These are phyloP conservation scores for Carapus acus DNA, from an alignment of 2,797 vertebrate genomes.

Conservation along the genomic window DNA sequence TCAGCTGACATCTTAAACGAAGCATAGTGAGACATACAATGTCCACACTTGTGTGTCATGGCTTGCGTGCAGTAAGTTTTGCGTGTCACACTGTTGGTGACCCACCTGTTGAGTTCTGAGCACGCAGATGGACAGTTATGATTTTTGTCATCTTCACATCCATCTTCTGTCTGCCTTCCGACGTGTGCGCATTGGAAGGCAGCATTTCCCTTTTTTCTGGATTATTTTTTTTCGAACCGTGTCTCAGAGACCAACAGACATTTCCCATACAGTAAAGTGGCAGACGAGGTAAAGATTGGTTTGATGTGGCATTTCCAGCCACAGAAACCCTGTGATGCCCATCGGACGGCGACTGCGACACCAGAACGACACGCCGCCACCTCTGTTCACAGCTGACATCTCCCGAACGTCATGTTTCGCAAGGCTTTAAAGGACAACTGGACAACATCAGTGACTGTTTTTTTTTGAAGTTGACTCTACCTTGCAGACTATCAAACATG, in stretches of 20 bases:
- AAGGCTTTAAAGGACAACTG: no score
- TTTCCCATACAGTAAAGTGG: neutral
- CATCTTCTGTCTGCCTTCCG: neutral
- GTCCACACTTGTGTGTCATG: constrained; percentile 1
- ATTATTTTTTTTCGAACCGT: constrained; percentile 18
- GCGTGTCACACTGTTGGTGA: constrained; percentile 1
- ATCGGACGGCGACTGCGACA: constrained; percentile 1
- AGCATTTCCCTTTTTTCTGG: constrained; percentile 1
- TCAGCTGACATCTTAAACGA: constrained; percentile 21
- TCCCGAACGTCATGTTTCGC: no score
- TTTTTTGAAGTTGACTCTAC: no score
- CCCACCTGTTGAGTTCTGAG: constrained; percentile 10
- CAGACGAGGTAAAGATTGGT: constrained; percentile 1
- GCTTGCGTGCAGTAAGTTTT: constrained; percentile 20
- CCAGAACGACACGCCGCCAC: neutral
- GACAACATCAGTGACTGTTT: no score
- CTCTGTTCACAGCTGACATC: neutral
- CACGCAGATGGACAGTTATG: constrained; percentile 19
- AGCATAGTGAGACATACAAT: constrained; percentile 11
- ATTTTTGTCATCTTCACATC: constrained; percentile 9
- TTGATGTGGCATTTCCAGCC: neutral
- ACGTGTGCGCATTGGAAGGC: no score
- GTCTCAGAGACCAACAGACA: constrained; percentile 1
- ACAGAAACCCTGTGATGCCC: neutral
- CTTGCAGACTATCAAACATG: no score